Evolutionary conservation across 2,888 invertebrate genomes (phyloP).

Genomic region (Amphiduros pacificus): DNA sequence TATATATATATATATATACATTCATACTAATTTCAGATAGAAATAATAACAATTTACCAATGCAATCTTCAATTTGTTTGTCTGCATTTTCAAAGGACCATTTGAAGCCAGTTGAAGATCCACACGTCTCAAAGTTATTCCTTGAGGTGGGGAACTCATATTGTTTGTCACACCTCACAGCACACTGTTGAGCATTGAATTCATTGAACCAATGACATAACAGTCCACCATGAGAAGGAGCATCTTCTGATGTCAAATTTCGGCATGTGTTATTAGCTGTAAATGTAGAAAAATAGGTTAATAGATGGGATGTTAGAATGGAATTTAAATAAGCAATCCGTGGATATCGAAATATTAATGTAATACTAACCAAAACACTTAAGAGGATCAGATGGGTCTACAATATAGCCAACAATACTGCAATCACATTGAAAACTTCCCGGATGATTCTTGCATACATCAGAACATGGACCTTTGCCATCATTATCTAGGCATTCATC

Average conservation of each 20-base stretch:
- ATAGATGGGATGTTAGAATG: no score
- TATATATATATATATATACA: no score
- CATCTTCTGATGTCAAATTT: not conserved
- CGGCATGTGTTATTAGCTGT: not conserved
- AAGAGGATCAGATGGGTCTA: not conserved
- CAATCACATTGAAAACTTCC: not conserved
- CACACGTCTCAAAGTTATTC: constrained; percentile 1
- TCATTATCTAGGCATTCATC: no score
- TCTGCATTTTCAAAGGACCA: not conserved
- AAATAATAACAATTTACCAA: not conserved
- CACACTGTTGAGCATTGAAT: not conserved
- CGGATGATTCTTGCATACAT: not conserved
- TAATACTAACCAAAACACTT: not conserved
- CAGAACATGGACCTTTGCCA: not conserved
- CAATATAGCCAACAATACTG: not conserved
- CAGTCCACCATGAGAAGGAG: not conserved
- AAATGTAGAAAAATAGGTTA: no score
- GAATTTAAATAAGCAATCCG: no score
- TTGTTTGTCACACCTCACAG: not conserved
- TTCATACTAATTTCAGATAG: no score
- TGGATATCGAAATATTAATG: no score
- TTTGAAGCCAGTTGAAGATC: not conserved
- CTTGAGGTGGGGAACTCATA: not conserved
- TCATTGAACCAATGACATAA: not conserved
- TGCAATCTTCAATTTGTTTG: not conserved